Percentiles rank a stretch among this genome's conserved stretches.
These are phyloP conservation scores for Sphenodon punctatus DNA, from an alignment of 2,797 vertebrate species.

Conservation along the genomic window DNA sequence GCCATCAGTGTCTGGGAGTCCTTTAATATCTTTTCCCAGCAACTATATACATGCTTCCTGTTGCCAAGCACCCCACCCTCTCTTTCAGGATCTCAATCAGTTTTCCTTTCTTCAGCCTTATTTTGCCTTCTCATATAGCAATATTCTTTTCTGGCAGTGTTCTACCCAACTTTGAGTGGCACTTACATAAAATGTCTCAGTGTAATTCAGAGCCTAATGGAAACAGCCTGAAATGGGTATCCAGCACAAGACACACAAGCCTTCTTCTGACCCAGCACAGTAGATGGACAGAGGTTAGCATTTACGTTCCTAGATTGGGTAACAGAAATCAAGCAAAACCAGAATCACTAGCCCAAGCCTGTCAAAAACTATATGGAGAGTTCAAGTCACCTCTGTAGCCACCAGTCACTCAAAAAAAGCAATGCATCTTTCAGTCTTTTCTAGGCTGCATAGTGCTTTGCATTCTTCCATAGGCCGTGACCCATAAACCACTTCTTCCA, in stretches of 20 bases:
- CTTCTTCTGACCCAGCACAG: slow-evolving; percentile 59
- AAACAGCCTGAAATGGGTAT: slow-evolving; percentile 57
- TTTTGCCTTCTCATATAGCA: neutral
- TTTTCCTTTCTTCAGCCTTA: neutral
- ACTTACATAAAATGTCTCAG: neutral
- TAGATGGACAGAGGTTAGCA: slow-evolving; percentile 20
- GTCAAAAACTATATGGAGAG: neutral
- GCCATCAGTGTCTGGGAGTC: slow-evolving; percentile 30
- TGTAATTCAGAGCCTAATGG: slow-evolving; percentile 7
- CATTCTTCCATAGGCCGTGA: too few relatives aligned
- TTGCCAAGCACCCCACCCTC: neutral
- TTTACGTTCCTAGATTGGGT: slow-evolving; percentile 33
- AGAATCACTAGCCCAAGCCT: neutral
- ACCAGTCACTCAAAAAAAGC: too few relatives aligned
- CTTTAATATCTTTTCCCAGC: slow-evolving; percentile 8
- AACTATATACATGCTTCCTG: neutral
- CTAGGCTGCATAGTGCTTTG: too few relatives aligned
- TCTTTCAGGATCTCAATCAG: slow-evolving; percentile 5
- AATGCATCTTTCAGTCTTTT: too few relatives aligned
- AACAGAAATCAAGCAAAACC: slow-evolving; percentile 20
- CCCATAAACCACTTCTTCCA: too few relatives aligned
- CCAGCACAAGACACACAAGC: slow-evolving; percentile 34
- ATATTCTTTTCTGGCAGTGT: neutral
- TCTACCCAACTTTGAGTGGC: neutral
- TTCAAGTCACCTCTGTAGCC: neutral